Conservation (phyloP, 2,113 vertebrate genomes). For the Todiramphus saurophagus region DNA sequence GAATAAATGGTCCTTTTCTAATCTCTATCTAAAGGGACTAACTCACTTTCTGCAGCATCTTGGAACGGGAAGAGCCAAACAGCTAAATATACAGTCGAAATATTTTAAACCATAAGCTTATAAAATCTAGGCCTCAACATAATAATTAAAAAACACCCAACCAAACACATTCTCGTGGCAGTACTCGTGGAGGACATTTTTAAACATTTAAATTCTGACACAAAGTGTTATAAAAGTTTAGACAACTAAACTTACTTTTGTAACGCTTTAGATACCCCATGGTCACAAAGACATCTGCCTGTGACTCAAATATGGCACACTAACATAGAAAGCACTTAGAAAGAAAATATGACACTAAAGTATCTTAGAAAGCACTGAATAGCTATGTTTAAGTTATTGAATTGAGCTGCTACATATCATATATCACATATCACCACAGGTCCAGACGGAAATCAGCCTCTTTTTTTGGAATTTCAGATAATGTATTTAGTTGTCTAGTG, state of each 20-base stretch:
- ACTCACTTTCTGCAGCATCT: neutral
- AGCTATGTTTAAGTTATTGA: neutral
- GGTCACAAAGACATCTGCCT: neutral
- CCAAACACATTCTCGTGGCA: neutral
- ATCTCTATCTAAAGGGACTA: neutral
- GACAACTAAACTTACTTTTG: neutral
- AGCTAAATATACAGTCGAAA: neutral
- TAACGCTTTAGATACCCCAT: neutral
- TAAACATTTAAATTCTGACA: neutral
- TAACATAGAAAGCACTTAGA: neutral
- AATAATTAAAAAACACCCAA: neutral
- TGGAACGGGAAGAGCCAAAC: neutral
- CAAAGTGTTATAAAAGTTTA: neutral
- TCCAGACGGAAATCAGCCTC: neutral
- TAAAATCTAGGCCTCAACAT: neutral
- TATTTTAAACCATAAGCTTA: neutral
- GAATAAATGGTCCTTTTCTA: neutral
- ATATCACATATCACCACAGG: neutral
- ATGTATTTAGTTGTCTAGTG: neutral
- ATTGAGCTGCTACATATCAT: neutral
- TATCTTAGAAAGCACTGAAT: neutral
- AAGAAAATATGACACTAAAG: neutral
- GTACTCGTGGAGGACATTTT: neutral
- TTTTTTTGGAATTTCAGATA: neutral
- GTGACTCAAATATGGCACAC: neutral